Evolutionary conservation across 2,113 vertebrate species (phyloP).

Genomic region (Anthoscopus minutus): DNA sequence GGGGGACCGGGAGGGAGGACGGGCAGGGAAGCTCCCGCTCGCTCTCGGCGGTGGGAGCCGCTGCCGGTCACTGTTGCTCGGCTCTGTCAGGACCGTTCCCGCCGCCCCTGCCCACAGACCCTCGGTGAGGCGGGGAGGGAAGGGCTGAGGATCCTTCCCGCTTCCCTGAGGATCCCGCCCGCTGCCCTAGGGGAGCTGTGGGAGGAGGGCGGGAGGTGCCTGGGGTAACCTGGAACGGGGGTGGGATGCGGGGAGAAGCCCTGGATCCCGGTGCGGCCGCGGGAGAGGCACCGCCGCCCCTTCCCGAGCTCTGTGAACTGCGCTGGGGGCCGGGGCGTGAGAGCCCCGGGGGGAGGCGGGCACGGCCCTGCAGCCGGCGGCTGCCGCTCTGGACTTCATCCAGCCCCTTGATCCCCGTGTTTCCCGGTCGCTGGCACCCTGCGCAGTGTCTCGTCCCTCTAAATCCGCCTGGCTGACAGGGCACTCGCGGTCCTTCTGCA

Average conservation of each 20-base stretch:
- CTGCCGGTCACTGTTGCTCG: background rate
- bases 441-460: background rate
- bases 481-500: background rate
- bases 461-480: background rate
- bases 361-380: background rate
- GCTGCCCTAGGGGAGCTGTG: background rate
- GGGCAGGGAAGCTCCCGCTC: background rate
- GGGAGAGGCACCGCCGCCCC: background rate
- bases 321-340: background rate
- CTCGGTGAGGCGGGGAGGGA: background rate
- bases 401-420: background rate
- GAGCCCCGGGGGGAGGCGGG: background rate
- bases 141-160: background rate
- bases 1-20: background rate
- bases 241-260: background rate
- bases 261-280: background rate
- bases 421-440: background rate
- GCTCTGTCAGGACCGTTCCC: background rate
- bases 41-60: background rate
- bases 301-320: background rate
- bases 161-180: too few species aligned
- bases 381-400: background rate
- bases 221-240: background rate
- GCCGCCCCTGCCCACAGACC: background rate
- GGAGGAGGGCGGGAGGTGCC: background rate